A percentile compares a stretch with the other conserved stretches of the same genome.
Evolutionary conservation across 2,113 vertebrate genomes (phyloP).

Genomic region (Tragelaphus scriptus): DNA sequence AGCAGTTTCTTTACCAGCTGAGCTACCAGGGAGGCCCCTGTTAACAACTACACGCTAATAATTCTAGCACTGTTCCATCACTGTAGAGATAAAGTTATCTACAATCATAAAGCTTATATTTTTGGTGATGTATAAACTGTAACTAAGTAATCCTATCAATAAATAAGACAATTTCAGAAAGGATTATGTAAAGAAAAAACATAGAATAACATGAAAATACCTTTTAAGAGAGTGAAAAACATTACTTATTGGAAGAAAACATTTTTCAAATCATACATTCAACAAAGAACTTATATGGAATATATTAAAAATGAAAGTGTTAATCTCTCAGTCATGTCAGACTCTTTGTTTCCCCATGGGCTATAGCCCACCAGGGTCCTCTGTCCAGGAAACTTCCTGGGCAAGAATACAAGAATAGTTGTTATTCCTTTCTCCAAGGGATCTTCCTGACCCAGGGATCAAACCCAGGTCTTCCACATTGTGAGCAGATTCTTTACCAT

Average conservation of each 20-base stretch:
- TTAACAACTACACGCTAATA: background rate
- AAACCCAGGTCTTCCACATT: background rate
- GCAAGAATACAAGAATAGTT: background rate
- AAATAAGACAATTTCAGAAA: background rate
- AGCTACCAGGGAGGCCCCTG: background rate
- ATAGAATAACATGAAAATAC: background rate
- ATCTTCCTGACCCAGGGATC: background rate
- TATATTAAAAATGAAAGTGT: background rate
- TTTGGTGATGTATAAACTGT: background rate
- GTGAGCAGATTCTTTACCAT: background rate
- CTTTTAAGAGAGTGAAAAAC: background rate
- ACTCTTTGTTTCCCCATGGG: background rate
- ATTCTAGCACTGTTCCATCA: background rate
- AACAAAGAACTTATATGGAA: background rate
- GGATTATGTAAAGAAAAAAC: background rate
- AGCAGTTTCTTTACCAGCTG: background rate
- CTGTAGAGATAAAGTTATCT: background rate
- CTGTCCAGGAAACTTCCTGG: background rate
- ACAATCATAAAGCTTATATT: background rate
- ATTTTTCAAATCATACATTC: background rate
- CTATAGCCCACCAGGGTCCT: background rate
- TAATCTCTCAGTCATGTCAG: background rate
- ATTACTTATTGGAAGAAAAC: background rate
- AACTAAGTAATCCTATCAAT: background rate
- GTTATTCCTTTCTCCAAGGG: background rate